A percentile compares a stretch with the other conserved stretches of the same genome.
These are phyloP conservation scores for Myanophis thanlyinensis DNA, from an alignment of 2,113 vertebrate genomes.

Conservation along the genomic window DNA sequence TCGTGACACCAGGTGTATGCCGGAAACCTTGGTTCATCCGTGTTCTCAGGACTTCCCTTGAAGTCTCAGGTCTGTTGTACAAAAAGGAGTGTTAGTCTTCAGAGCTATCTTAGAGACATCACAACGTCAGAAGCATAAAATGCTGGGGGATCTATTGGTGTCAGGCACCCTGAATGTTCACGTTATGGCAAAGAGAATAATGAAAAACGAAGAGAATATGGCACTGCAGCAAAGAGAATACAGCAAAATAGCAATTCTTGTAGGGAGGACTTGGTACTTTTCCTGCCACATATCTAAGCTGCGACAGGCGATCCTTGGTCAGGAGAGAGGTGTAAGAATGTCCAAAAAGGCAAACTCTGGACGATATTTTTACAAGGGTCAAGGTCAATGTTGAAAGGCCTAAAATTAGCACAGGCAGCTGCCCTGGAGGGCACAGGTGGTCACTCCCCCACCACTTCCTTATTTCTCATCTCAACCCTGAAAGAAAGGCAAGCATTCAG, in stretches of 20 bases:
- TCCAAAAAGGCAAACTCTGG: neutral
- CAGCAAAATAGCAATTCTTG: neutral
- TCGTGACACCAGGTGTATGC: neutral
- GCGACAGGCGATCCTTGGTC: neutral
- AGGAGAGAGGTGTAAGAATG: constrained; percentile 11
- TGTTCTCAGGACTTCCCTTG: neutral
- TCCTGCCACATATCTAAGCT: neutral
- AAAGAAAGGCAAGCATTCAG: neutral
- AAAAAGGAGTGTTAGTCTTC: neutral
- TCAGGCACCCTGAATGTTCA: neutral
- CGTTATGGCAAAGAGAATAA: neutral
- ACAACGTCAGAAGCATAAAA: neutral
- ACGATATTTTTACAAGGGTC: constrained; percentile 5
- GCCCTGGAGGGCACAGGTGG: constrained; percentile 32
- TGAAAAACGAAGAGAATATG: neutral
- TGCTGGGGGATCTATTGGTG: neutral
- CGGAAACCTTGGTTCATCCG: neutral
- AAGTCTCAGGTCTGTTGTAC: neutral
- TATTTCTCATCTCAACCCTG: neutral
- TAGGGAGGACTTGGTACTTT: neutral
- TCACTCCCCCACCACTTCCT: neutral
- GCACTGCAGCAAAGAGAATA: neutral
- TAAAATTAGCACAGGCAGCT: constrained; percentile 34
- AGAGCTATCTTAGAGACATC: neutral
- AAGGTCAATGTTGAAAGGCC: constrained; percentile 19